Percentiles rank a stretch among this genome's conserved stretches.
Conservation (phyloP, 2,888 invertebrate genomes). For the Meteorus cinctellus region DNA sequence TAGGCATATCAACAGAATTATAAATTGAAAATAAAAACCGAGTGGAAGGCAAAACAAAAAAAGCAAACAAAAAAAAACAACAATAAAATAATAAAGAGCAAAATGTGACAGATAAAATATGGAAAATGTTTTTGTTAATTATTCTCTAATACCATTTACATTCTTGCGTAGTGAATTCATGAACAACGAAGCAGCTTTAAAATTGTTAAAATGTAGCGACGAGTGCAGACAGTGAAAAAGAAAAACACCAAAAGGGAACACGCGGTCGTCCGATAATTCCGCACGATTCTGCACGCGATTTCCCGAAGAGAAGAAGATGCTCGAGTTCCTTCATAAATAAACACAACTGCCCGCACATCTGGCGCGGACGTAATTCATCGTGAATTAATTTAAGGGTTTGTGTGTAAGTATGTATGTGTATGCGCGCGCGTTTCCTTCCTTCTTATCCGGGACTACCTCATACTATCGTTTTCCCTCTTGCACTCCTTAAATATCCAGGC, state of each 20-base stretch:
- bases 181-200: not conserved
- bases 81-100: conserved; percentile 2
- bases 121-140: not conserved
- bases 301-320: conserved; percentile 63
- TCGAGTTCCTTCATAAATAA: conserved; percentile 72
- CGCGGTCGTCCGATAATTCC: conserved; percentile 30
- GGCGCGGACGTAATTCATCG: conserved; percentile 74
- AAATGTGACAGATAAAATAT: not conserved
- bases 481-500: conserved; percentile 33
- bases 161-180: not conserved
- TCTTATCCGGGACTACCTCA: conserved; percentile 33
- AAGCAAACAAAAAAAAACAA: not conserved
- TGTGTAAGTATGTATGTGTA: conserved; percentile 35
- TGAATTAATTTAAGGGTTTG: conserved; percentile 73
- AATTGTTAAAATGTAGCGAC: conserved; percentile 3
- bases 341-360: conserved; percentile 73
- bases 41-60: not conserved
- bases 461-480: conserved; percentile 22
- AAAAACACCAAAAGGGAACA: conserved; percentile 32
- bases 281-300: conserved; percentile 49
- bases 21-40: not conserved
- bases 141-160: not conserved
- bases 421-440: conserved; percentile 55
- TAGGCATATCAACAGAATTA: not conserved
- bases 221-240: conserved; percentile 23